Percentiles rank a stretch among this genome's conserved stretches.
phyloP scores from a whole-genome alignment of 2,888 invertebrate species.

The Yponomeuta plumbellus region DNA sequence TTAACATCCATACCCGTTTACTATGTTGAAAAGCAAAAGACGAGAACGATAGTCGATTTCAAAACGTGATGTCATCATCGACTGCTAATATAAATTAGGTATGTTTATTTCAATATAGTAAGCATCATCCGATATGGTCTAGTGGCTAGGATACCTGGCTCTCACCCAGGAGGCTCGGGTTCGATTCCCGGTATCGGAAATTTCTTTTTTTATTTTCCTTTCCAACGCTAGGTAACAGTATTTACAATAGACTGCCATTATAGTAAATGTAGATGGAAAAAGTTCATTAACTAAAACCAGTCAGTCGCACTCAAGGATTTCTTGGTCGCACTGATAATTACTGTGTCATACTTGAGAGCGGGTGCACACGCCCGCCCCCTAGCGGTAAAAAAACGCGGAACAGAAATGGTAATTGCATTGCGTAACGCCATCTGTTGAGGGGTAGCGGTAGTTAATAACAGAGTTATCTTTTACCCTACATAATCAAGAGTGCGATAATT shows the following conservation, averaged over 20 bases:
- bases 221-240: background rate
- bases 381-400: slow-evolving; percentile 3
- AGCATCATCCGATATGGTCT: slow-evolving; percentile 73
- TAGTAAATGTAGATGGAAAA: background rate
- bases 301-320: no score
- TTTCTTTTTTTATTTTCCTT: background rate
- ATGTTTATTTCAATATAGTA: no score
- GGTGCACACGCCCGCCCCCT: background rate
- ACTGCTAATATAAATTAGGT: no score
- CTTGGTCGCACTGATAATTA: no score
- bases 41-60: no score
- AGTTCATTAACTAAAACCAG: no score
- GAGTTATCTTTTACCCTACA: background rate
- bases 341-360: background rate
- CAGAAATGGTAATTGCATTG: slow-evolving; percentile 22
- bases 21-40: no score
- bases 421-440: slow-evolving; percentile 43
- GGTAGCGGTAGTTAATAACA: slow-evolving; percentile 38
- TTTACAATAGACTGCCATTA: background rate
- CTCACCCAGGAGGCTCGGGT: slow-evolving; percentile 79
- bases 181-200: slow-evolving; percentile 79
- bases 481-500: no score
- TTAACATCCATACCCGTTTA: no score
- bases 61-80: no score
- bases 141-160: slow-evolving; percentile 79